These are phyloP conservation scores for Pandemis cinnamomeana DNA, from an alignment of 2,888 invertebrate species.

Conservation along the genomic window DNA sequence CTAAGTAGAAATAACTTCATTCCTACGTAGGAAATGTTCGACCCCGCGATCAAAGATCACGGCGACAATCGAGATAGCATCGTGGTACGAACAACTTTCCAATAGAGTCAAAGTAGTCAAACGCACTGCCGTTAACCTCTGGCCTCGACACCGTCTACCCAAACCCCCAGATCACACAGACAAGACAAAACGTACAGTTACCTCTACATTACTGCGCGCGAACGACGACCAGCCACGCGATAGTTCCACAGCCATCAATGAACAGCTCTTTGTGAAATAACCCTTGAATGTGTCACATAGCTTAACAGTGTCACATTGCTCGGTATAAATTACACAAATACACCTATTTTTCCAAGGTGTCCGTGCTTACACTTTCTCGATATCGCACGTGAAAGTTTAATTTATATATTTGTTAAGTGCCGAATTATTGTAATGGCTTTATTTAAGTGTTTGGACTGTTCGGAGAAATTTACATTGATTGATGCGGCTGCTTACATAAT, in stretches of 20 bases:
- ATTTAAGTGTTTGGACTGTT: background rate
- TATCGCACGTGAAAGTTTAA: conserved; percentile 36
- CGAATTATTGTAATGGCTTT: conserved; percentile 20
- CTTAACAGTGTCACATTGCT: conserved; percentile 19
- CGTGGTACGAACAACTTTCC: conserved; percentile 66
- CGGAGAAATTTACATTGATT: background rate
- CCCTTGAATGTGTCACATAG: conserved; percentile 44
- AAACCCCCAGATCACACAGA: background rate
- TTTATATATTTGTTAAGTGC: conserved; percentile 32
- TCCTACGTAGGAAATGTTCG: conserved; percentile 45
- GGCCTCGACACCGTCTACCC: conserved; percentile 35
- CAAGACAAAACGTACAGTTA: background rate
- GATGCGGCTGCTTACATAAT: background rate
- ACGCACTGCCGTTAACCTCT: conserved; percentile 52
- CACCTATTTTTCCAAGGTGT: conserved; percentile 24
- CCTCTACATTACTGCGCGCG: background rate
- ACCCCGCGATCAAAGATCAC: conserved; percentile 55
- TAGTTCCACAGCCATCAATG: background rate
- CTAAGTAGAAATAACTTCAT: conserved; percentile 26
- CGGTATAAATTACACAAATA: conserved; percentile 29
- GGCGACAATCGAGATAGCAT: conserved; percentile 54
- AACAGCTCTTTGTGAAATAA: background rate
- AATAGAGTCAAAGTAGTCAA: conserved; percentile 41
- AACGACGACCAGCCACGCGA: background rate
- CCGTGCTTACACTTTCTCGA: conserved; percentile 28